Evolutionary conservation across 1,140 invertebrate genomes (phyloP).

Genomic region (Caenorhabditis brenneri): DNA sequence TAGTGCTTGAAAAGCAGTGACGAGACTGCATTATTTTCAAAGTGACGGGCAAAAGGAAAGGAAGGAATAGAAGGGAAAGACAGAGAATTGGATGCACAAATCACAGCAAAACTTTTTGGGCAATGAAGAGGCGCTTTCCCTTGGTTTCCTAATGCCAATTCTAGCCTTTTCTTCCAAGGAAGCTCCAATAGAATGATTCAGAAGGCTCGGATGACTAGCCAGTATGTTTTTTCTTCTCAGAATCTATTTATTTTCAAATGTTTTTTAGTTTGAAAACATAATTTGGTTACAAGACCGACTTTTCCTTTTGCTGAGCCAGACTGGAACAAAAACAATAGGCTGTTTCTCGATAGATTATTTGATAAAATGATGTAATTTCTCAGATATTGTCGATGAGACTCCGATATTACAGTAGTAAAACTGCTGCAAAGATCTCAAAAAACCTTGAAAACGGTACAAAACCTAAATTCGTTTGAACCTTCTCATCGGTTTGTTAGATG

Average conservation of each 20-base stretch:
- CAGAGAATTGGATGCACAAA: conserved; percentile 28
- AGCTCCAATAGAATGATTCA: conserved; percentile 23
- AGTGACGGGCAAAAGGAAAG: conserved; percentile 8
- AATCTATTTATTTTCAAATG: neutral
- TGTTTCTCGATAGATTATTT: neutral
- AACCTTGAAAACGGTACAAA: too few relatives aligned
- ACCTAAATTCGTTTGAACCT: too few relatives aligned
- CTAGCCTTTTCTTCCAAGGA: neutral
- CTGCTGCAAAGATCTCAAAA: too few relatives aligned
- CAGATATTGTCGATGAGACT: too few relatives aligned
- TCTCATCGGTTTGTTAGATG: too few relatives aligned
- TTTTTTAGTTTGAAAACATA: conserved; percentile 15
- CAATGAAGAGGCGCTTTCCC: conserved; percentile 18
- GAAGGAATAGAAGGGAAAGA: neutral
- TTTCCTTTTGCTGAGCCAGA: neutral
- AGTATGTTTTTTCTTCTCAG: neutral
- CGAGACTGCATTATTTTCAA: conserved; percentile 42
- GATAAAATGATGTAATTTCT: neutral
- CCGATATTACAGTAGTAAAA: too few relatives aligned
- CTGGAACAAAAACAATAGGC: neutral
- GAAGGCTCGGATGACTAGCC: neutral
- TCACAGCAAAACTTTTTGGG: conserved; percentile 34
- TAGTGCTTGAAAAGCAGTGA: conserved; percentile 43
- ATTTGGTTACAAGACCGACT: neutral
- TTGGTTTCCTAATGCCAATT: conserved; percentile 31